phyloP scores from a whole-genome alignment of 2,797 vertebrate genomes.

The Strix occidentalis region DNA sequence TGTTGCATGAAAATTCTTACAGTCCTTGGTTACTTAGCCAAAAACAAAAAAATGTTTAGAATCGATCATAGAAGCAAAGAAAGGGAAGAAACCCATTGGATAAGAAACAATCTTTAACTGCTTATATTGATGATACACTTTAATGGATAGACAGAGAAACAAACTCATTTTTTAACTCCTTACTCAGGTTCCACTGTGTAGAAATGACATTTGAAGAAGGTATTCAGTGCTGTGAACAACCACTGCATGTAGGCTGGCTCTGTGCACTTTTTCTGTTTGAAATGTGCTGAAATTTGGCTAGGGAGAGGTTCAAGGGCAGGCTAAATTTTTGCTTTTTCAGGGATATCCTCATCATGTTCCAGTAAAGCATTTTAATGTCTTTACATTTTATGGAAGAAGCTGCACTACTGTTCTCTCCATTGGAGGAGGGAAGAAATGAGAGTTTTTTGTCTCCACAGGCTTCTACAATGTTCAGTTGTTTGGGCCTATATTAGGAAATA shows the following conservation, averaged over 20 bases:
- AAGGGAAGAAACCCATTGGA: not conserved
- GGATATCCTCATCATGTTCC: not conserved
- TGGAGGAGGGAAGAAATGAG: not conserved
- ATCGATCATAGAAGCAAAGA: not conserved
- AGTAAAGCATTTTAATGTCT: not conserved
- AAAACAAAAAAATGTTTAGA: not conserved
- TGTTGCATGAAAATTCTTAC: not conserved
- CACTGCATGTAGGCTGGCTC: not conserved
- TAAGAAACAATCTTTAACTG: not conserved
- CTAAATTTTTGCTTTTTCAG: not conserved
- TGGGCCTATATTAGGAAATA: not conserved
- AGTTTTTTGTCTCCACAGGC: not conserved
- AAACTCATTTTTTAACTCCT: not conserved
- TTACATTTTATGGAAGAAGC: not conserved
- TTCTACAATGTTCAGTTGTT: not conserved
- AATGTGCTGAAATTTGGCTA: not conserved
- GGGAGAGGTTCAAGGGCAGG: not conserved
- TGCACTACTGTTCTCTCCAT: not conserved
- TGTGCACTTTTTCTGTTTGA: not conserved
- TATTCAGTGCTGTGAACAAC: not conserved
- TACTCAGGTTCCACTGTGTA: not conserved
- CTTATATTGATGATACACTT: not conserved
- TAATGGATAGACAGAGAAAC: not conserved
- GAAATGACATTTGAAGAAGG: not conserved
- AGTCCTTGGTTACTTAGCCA: not conserved